Conservation (phyloP, 2,888 invertebrate genomes). For the Tineola bisselliella region DNA sequence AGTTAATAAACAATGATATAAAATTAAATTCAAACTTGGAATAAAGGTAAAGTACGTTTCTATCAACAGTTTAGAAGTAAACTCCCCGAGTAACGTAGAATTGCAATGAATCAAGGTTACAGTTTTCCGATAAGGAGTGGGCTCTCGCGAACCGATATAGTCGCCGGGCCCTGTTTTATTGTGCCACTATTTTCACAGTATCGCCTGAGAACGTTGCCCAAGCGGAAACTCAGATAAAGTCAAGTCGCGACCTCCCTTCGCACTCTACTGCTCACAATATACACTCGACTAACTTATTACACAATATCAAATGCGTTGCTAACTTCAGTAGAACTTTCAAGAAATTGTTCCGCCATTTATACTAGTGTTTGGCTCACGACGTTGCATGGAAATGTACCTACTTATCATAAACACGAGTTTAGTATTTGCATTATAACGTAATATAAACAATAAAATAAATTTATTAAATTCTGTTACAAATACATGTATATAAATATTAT, state of each 20-base stretch:
- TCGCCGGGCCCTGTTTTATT: slow-evolving; percentile 50
- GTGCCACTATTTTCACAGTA: slow-evolving; percentile 60
- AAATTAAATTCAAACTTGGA: background rate
- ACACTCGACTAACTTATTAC: slow-evolving; percentile 12
- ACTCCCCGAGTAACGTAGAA: slow-evolving; percentile 35
- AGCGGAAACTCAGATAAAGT: slow-evolving; percentile 56
- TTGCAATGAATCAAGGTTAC: slow-evolving; percentile 56
- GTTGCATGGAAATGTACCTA: background rate
- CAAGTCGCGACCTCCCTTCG: slow-evolving; percentile 45
- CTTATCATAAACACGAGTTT: no score
- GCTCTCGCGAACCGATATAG: slow-evolving; percentile 36
- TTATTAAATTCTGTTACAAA: no score
- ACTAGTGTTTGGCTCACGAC: background rate
- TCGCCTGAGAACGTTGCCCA: slow-evolving; percentile 52
- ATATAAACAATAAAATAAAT: no score
- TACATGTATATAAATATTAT: no score
- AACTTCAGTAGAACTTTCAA: background rate
- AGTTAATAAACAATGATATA: no score
- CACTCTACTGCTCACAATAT: slow-evolving; percentile 4
- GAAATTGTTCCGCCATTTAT: background rate
- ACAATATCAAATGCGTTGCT: background rate
- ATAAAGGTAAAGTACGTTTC: background rate
- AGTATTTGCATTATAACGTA: no score
- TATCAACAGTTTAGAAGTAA: background rate
- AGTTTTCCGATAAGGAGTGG: slow-evolving; percentile 57